These are phyloP conservation scores for Gobius niger DNA, from an alignment of 2,113 vertebrate species.

Conservation along the genomic window DNA sequence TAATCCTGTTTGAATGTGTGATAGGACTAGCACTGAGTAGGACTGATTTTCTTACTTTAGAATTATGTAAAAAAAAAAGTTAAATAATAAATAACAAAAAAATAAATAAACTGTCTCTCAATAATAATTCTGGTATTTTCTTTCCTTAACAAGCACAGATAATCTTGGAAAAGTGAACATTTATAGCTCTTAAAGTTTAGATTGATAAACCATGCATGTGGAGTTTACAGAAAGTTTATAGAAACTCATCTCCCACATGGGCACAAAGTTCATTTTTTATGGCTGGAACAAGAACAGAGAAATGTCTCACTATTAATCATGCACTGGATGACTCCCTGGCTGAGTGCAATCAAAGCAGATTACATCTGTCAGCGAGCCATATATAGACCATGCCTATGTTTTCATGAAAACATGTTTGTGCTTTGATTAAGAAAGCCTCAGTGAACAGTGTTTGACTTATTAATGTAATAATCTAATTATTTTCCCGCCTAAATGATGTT, in stretches of 20 bases:
- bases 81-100: too few relatives aligned
- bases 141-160: neutral
- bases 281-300: slow-evolving; percentile 63
- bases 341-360: neutral
- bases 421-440: neutral
- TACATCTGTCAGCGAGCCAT: neutral
- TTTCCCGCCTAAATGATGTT: too few relatives aligned
- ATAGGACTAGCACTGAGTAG: slow-evolving; percentile 7
- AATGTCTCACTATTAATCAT: slow-evolving; percentile 25
- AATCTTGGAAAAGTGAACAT: neutral
- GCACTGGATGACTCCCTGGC: neutral
- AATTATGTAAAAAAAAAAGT: slow-evolving; percentile 21
- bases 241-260: slow-evolving; percentile 19
- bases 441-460: neutral
- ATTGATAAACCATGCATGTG: too few relatives aligned
- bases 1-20: slow-evolving; percentile 27
- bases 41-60: slow-evolving; percentile 19
- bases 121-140: neutral
- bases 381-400: too few relatives aligned
- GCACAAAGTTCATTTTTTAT: slow-evolving; percentile 64
- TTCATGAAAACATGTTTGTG: neutral
- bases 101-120: slow-evolving; percentile 32
- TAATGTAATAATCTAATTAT: too few relatives aligned
- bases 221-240: neutral
- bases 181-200: neutral